A percentile compares a stretch with the other conserved stretches of the same genome.
Evolutionary conservation across 2,113 vertebrate genomes (phyloP).

Genomic region (Ariopsis seemanni): DNA sequence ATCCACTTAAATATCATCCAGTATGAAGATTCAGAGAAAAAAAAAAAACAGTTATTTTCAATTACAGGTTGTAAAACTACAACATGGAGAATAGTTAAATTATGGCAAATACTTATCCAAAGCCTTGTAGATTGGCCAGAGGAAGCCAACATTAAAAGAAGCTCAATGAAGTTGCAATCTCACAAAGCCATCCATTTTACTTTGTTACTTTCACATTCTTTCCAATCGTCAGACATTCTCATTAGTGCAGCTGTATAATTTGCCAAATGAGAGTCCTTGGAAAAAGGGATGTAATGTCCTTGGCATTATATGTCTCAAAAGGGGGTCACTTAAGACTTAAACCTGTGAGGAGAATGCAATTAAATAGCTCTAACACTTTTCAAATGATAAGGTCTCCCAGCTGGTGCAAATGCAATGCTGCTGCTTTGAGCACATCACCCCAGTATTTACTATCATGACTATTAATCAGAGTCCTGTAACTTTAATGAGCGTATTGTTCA

Average conservation of each 20-base stretch:
- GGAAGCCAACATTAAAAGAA: not conserved
- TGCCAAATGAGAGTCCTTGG: constrained; percentile 28
- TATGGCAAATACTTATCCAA: not conserved
- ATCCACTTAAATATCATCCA: not conserved
- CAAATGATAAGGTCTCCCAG: constrained; percentile 62
- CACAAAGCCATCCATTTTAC: not conserved
- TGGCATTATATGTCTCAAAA: constrained; percentile 45
- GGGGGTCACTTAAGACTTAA: constrained; percentile 52
- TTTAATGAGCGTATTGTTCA: not conserved
- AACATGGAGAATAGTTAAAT: not conserved
- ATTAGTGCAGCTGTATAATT: constrained; percentile 32
- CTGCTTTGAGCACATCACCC: constrained; percentile 22
- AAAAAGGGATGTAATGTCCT: constrained; percentile 29
- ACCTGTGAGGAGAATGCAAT: constrained; percentile 58
- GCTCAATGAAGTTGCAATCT: not conserved
- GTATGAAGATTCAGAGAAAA: not conserved
- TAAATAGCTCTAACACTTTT: constrained; percentile 56
- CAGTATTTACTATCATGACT: not conserved
- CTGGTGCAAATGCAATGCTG: constrained; percentile 35
- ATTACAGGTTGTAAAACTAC: not conserved
- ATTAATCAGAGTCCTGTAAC: not conserved
- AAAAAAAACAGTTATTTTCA: not conserved
- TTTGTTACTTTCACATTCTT: constrained; percentile 2
- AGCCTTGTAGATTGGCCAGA: not conserved
- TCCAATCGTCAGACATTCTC: constrained; percentile 10